Evolutionary conservation across 2,888 invertebrate species (phyloP).

Genomic region (Julus scanicus): DNA sequence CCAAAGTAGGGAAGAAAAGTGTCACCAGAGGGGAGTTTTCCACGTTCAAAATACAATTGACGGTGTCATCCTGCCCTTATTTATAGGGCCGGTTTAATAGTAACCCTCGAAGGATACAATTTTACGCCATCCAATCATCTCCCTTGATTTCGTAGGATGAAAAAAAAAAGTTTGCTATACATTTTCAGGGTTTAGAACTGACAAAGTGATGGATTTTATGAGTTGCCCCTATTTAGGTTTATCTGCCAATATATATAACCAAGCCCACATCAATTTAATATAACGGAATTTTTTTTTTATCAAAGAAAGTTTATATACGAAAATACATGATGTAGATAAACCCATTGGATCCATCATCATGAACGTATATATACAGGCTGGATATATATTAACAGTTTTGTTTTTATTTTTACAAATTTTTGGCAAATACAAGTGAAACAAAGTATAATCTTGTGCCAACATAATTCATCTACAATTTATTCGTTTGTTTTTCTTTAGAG

Average conservation of each 20-base stretch:
- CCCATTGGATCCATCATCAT: neutral
- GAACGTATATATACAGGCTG: neutral
- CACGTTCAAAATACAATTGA: slow-evolving; percentile 8
- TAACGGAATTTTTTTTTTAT: no score
- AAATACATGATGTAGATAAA: neutral
- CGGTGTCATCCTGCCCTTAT: slow-evolving; percentile 27
- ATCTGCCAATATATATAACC: no score
- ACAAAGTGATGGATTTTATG: no score
- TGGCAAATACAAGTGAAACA: neutral
- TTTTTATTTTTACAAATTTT: neutral
- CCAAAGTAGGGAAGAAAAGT: slow-evolving; percentile 3
- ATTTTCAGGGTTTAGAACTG: no score
- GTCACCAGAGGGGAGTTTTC: slow-evolving; percentile 15
- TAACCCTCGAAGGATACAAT: neutral
- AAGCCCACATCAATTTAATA: no score
- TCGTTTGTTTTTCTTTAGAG: neutral
- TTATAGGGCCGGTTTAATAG: neutral
- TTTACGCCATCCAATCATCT: slow-evolving; percentile 6
- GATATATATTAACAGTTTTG: neutral
- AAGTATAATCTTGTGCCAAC: neutral
- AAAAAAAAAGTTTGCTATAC: no score
- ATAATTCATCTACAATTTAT: neutral
- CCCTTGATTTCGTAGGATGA: neutral
- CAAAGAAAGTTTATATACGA: neutral
- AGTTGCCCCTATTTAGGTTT: no score